These are phyloP conservation scores for Phthorimaea operculella DNA, from an alignment of 1,140 invertebrate species.

Conservation along the genomic window DNA sequence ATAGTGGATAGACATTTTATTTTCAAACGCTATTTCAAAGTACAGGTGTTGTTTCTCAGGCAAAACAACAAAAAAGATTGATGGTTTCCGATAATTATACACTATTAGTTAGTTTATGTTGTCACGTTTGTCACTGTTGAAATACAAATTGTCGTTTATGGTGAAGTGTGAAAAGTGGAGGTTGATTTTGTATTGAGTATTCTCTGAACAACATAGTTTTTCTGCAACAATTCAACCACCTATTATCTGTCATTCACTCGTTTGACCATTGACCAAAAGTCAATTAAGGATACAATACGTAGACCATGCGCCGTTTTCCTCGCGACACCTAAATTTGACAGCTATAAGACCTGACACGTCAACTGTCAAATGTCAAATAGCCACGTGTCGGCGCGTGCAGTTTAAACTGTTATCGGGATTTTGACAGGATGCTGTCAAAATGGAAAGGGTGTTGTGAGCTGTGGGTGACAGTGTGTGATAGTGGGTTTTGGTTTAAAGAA, in stretches of 20 bases:
- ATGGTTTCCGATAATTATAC: too few relatives aligned
- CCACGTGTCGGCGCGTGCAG: conserved; percentile 43
- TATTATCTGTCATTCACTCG: neutral
- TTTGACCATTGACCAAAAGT: conserved; percentile 17
- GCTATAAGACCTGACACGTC: conserved; percentile 26
- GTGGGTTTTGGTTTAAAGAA: conserved; percentile 4
- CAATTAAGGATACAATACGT: conserved; percentile 31
- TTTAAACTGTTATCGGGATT: conserved; percentile 39
- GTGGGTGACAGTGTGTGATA: conserved; percentile 10
- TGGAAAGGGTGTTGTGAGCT: conserved; percentile 16
- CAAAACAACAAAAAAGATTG: too few relatives aligned
- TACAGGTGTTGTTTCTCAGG: too few relatives aligned
- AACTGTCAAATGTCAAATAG: conserved; percentile 32
- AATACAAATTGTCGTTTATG: too few relatives aligned
- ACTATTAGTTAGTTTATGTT: too few relatives aligned
- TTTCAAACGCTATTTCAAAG: too few relatives aligned
- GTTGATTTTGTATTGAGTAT: too few relatives aligned
- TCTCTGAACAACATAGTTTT: too few relatives aligned
- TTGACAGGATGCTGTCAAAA: conserved; percentile 35
- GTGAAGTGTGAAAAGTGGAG: too few relatives aligned
- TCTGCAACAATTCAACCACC: too few relatives aligned
- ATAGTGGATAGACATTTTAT: too few relatives aligned
- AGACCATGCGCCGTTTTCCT: conserved; percentile 25
- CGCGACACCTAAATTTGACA: conserved; percentile 28
- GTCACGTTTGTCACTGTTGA: too few relatives aligned